A percentile compares a stretch with the other conserved stretches of the same genome.
phyloP scores from a whole-genome alignment of 2,113 vertebrate genomes.

The Ciconia maguari region DNA sequence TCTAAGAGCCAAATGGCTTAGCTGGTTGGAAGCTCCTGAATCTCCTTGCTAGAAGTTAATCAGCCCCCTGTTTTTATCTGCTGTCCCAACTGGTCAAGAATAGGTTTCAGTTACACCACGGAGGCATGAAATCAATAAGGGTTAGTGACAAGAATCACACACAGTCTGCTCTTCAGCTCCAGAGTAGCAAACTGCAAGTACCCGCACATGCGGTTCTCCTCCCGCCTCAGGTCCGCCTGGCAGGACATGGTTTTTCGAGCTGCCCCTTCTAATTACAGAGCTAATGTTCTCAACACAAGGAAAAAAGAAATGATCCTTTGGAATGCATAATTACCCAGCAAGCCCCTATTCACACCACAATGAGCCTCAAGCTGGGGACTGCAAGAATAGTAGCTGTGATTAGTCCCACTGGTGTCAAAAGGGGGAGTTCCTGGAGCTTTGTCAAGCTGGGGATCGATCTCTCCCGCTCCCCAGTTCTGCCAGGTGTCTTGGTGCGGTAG shows the following conservation, averaged over 20 bases:
- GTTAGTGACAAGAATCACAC: not conserved
- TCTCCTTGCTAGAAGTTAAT: not conserved
- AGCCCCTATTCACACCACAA: not conserved
- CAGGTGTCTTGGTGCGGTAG: not conserved
- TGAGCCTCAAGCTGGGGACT: not conserved
- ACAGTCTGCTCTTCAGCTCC: not conserved
- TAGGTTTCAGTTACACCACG: not conserved
- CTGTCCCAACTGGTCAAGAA: not conserved
- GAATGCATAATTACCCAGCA: not conserved
- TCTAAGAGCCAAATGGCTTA: not conserved
- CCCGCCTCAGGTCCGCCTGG: not conserved
- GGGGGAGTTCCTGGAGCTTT: not conserved
- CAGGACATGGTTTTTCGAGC: not conserved
- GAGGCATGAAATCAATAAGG: not conserved
- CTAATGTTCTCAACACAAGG: not conserved
- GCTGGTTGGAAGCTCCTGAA: not conserved
- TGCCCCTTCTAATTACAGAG: not conserved
- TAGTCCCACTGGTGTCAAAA: not conserved
- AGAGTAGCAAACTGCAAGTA: not conserved
- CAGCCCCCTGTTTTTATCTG: not conserved
- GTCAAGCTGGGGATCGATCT: not conserved
- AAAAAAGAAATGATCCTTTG: not conserved
- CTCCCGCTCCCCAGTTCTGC: not conserved
- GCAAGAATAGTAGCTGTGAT: not conserved
- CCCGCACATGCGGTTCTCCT: not conserved